phyloP scores from a whole-genome alignment of 2,113 vertebrate species.

The Plecturocebus donacophilus region DNA sequence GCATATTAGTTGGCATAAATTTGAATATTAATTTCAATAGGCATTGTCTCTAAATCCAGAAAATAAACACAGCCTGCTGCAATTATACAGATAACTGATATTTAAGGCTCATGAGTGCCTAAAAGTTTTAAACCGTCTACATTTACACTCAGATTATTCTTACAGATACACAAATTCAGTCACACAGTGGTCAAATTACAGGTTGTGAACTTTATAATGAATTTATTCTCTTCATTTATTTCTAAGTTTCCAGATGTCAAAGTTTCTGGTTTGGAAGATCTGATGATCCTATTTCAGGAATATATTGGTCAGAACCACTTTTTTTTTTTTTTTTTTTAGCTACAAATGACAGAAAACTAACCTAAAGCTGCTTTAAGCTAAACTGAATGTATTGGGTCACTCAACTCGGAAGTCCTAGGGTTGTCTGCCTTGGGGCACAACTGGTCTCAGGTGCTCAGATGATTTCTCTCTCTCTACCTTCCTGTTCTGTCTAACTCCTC shows the following conservation, averaged over 20 bases:
- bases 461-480: not conserved
- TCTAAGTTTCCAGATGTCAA: not conserved
- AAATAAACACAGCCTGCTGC: constrained; percentile 64
- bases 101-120: constrained; percentile 5
- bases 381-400: not conserved
- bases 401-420: not conserved
- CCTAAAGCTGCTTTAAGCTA: not conserved
- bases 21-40: constrained; percentile 73
- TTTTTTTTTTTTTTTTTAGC: not conserved
- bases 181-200: not conserved
- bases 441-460: not conserved
- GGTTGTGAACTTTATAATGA: not conserved
- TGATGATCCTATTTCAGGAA: not conserved
- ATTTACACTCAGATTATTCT: constrained; percentile 41
- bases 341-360: not conserved
- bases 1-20: constrained; percentile 69
- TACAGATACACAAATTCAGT: not conserved
- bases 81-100: constrained; percentile 58
- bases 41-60: constrained; percentile 62
- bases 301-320: not conserved
- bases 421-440: not conserved
- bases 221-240: not conserved
- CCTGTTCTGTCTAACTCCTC: not conserved
- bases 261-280: not conserved
- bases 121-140: constrained; percentile 32